Percentiles rank a stretch among this genome's conserved stretches.
These are phyloP conservation scores for Lepidotrigona ventralis DNA, from an alignment of 1,140 invertebrate species.

Conservation along the genomic window DNA sequence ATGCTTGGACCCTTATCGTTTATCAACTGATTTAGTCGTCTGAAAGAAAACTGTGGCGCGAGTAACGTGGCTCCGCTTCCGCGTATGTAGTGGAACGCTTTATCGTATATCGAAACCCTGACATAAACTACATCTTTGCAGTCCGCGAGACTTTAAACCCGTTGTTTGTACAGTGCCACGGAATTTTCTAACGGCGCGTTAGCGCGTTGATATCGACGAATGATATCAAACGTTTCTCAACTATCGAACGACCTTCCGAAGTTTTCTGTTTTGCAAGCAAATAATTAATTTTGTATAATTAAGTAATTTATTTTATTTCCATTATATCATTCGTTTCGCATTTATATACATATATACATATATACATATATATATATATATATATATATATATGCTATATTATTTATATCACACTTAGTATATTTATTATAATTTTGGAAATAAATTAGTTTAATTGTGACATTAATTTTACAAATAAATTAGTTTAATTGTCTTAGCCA, in stretches of 20 bases:
- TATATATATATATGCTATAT: too few relatives aligned
- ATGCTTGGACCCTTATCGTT: constrained; percentile 41
- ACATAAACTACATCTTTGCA: constrained; percentile 28
- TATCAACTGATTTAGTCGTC: constrained; percentile 31
- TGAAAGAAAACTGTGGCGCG: constrained; percentile 29
- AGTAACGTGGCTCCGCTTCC: constrained; percentile 22
- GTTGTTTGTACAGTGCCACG: constrained; percentile 9
- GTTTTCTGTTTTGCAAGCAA: constrained; percentile 17
- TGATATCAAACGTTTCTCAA: constrained; percentile 22
- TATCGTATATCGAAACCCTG: constrained; percentile 31
- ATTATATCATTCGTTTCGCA: too few relatives aligned
- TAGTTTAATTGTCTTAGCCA: constrained; percentile 2
- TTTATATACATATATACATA: too few relatives aligned
- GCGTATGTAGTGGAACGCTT: background rate
- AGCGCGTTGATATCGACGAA: constrained; percentile 18
- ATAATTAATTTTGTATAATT: too few relatives aligned
- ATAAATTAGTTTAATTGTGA: constrained; percentile 20
- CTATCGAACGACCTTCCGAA: too few relatives aligned
- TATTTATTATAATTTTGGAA: constrained; percentile 1
- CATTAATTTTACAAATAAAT: constrained; percentile 33
- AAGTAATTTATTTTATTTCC: too few relatives aligned
- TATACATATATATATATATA: too few relatives aligned
- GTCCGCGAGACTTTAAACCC: constrained; percentile 29
- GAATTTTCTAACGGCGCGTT: constrained; percentile 10
- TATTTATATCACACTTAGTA: too few relatives aligned